These are phyloP conservation scores for Nothobranchius furzeri DNA, from an alignment of 2,113 vertebrate species.

Conservation along the genomic window DNA sequence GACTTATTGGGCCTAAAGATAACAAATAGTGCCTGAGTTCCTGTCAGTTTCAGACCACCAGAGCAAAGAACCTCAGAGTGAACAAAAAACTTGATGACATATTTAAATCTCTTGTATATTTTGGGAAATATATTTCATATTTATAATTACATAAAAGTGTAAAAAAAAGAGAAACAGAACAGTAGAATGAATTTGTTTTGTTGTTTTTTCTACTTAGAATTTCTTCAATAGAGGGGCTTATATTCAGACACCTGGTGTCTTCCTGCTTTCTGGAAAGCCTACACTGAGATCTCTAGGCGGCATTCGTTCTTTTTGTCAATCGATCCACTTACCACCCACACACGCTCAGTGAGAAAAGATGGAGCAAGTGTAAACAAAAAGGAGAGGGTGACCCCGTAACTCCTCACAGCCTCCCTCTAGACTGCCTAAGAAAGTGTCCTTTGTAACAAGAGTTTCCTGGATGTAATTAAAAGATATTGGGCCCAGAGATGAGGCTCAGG, in stretches of 20 bases:
- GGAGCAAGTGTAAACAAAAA: slow-evolving; percentile 13
- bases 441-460: slow-evolving; percentile 80
- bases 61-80: slow-evolving; percentile 70
- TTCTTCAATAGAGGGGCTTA: slow-evolving; percentile 8
- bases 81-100: slow-evolving; percentile 49
- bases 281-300: slow-evolving; percentile 58
- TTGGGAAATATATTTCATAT: slow-evolving; percentile 35
- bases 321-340: slow-evolving; percentile 65
- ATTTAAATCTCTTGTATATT: slow-evolving; percentile 41
- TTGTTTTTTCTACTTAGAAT: slow-evolving; percentile 2
- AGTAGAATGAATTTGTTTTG: neutral
- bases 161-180: neutral
- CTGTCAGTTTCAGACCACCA: slow-evolving; percentile 88
- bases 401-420: slow-evolving; percentile 56
- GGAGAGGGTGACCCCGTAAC: slow-evolving; percentile 41
- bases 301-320: slow-evolving; percentile 51
- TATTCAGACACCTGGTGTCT: slow-evolving; percentile 42
- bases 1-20: slow-evolving; percentile 92
- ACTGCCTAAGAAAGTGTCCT: slow-evolving; percentile 70
- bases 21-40: slow-evolving; percentile 91
- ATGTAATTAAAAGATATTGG: slow-evolving; percentile 76
- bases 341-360: slow-evolving; percentile 26
- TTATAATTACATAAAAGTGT: slow-evolving; percentile 20
- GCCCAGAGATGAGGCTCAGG: slow-evolving; percentile 39
- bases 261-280: slow-evolving; percentile 46